These are phyloP conservation scores for Drosophila bunnanda DNA, from an alignment of 2,888 invertebrate genomes.

Conservation along the genomic window DNA sequence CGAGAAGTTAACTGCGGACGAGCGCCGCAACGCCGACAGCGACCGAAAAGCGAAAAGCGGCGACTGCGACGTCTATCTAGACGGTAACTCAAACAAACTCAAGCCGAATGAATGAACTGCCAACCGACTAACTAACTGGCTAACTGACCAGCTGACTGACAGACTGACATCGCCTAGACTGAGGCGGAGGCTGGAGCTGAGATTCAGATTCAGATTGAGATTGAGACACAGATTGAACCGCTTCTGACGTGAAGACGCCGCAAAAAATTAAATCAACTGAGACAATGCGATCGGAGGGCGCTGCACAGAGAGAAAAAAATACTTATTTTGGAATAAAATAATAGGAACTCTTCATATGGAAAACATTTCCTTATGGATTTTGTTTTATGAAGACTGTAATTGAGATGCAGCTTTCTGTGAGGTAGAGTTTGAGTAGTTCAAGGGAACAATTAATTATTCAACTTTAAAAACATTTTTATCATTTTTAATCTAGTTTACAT, in stretches of 20 bases:
- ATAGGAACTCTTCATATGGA: background rate
- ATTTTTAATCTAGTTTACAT: no score
- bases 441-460: no score
- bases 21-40: slow-evolving; percentile 20
- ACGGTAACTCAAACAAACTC: slow-evolving; percentile 32
- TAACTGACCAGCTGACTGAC: slow-evolving; percentile 15
- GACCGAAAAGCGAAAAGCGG: slow-evolving; percentile 34
- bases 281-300: slow-evolving; percentile 37
- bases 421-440: background rate
- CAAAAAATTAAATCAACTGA: slow-evolving; percentile 65
- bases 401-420: no score
- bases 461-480: no score
- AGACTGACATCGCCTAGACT: slow-evolving; percentile 15
- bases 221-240: slow-evolving; percentile 19
- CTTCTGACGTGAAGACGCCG: slow-evolving; percentile 61
- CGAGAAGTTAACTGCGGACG: slow-evolving; percentile 44
- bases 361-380: no score
- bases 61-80: slow-evolving; percentile 46
- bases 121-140: slow-evolving; percentile 22
- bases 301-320: background rate
- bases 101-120: slow-evolving; percentile 24
- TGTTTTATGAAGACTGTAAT: background rate
- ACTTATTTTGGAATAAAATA: background rate
- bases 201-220: slow-evolving; percentile 18
- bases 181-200: background rate